phyloP scores from a whole-genome alignment of 2,888 invertebrate genomes.

The Cryptus armator region DNA sequence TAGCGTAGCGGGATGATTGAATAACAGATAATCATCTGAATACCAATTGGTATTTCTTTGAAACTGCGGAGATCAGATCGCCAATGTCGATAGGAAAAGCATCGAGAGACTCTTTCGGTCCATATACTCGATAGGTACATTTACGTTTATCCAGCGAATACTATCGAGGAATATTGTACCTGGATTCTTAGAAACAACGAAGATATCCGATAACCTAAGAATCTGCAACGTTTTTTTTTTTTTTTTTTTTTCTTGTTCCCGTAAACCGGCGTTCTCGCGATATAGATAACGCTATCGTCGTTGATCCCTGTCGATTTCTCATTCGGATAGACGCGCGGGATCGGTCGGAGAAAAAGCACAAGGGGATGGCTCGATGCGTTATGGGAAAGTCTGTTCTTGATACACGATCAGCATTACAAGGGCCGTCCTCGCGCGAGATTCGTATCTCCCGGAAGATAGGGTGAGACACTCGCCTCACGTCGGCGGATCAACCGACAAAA shows the following conservation, averaged over 20 bases:
- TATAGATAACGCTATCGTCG: constrained; percentile 27
- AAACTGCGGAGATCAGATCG: constrained; percentile 38
- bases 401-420: constrained; percentile 48
- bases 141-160: constrained; percentile 4
- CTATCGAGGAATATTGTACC: background rate
- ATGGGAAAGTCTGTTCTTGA: constrained; percentile 57
- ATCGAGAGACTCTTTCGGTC: background rate
- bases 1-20: constrained; percentile 4
- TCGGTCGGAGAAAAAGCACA: constrained; percentile 8
- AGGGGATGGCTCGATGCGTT: constrained; percentile 44
- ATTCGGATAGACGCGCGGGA: constrained; percentile 74
- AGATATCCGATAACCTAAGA: background rate
- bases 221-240: constrained; percentile 22
- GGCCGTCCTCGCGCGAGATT: constrained; percentile 25
- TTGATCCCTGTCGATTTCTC: constrained; percentile 78
- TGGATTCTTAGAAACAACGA: background rate
- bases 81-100: constrained; percentile 13
- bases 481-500: constrained; percentile 43
- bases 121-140: background rate
- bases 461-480: constrained; percentile 29
- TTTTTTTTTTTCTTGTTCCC: no score
- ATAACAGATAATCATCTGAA: constrained; percentile 10
- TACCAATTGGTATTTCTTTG: background rate
- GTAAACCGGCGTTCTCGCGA: constrained; percentile 42
- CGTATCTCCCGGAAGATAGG: constrained; percentile 20